Conservation (phyloP, 1,140 invertebrate genomes). For the Saccostrea echinata region DNA sequence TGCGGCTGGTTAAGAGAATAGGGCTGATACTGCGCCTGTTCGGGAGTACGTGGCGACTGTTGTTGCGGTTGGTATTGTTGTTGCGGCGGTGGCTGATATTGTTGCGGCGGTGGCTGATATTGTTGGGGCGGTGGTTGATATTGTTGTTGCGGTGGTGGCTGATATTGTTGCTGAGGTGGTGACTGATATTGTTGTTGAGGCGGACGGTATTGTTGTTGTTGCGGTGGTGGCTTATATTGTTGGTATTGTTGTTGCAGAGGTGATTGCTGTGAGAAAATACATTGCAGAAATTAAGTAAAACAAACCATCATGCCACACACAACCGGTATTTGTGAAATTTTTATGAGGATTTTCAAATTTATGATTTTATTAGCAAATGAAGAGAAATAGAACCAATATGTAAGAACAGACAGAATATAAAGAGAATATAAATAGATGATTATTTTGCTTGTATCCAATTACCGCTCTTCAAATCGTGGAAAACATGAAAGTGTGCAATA, state of each 20-base stretch:
- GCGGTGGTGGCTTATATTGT: slow-evolving; percentile 8
- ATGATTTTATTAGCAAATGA: too few species aligned
- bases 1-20: slow-evolving; percentile 16
- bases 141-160: slow-evolving; percentile 41
- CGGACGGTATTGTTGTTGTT: slow-evolving; percentile 38
- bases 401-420: too few species aligned
- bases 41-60: slow-evolving; percentile 12
- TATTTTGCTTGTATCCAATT: too few species aligned
- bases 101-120: background rate
- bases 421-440: too few species aligned
- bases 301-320: too few species aligned
- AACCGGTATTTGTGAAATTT: too few species aligned
- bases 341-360: too few species aligned
- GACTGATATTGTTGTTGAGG: slow-evolving; percentile 45
- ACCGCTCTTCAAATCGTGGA: background rate
- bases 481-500: background rate
- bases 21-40: slow-evolving; percentile 40
- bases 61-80: background rate
- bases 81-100: background rate
- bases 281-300: too few species aligned
- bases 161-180: slow-evolving; percentile 45
- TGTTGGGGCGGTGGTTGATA: slow-evolving; percentile 3
- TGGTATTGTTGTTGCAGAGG: slow-evolving; percentile 44
- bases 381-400: too few species aligned
- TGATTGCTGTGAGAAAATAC: background rate